These are phyloP conservation scores for Lycophotia porphyrea DNA, from an alignment of 2,888 invertebrate genomes.

Conservation along the genomic window DNA sequence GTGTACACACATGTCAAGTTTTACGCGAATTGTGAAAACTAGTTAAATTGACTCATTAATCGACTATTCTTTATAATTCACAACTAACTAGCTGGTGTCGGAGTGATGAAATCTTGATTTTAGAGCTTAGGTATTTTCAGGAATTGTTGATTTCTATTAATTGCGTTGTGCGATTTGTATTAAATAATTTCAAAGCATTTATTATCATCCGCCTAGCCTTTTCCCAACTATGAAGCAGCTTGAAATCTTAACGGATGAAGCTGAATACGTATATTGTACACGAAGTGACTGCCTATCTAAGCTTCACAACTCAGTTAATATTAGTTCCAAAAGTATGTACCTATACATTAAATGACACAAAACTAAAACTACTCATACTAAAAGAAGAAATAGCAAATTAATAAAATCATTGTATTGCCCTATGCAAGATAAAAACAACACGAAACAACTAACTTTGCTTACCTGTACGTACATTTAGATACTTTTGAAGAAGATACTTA, in stretches of 20 bases:
- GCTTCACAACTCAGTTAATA: neutral
- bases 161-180: neutral
- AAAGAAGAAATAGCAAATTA: neutral
- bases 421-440: neutral
- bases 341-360: neutral
- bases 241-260: neutral
- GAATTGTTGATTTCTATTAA: neutral
- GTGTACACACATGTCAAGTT: slow-evolving; percentile 1
- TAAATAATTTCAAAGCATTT: neutral
- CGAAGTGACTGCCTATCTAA: too few species aligned
- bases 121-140: neutral
- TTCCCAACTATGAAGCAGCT: neutral
- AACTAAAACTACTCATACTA: neutral
- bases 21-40: neutral
- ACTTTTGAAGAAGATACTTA: neutral
- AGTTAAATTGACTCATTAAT: neutral
- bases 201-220: neutral
- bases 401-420: too few species aligned
- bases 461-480: neutral
- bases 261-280: neutral
- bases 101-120: too few species aligned
- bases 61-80: neutral
- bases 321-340: neutral
- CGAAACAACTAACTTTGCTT: neutral
- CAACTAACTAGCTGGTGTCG: too few species aligned